Evolutionary conservation across 2,797 vertebrate genomes (phyloP).

Genomic region (Syngnathus rostellatus): DNA sequence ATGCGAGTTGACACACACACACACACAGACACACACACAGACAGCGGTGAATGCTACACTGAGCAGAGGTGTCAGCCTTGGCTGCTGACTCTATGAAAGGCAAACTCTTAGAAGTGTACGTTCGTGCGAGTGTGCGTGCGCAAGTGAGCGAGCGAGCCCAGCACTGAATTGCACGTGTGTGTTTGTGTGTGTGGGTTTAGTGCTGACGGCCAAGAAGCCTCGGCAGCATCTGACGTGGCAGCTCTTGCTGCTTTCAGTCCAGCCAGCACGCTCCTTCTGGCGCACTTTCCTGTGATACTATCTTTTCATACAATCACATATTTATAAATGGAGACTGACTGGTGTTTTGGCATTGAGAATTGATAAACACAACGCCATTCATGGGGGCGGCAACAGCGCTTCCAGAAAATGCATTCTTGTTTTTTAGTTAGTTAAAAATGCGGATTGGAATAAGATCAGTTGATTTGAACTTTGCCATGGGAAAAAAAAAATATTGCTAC

Average conservation of each 20-base stretch:
- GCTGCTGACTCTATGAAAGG: conserved; percentile 43
- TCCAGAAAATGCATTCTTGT: conserved; percentile 15
- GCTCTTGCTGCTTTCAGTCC: conserved; percentile 56
- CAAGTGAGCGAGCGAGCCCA: conserved; percentile 16
- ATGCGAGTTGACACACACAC: conserved; percentile 48
- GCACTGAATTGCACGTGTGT: conserved; percentile 14
- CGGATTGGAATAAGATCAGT: not conserved
- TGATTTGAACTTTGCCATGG: not conserved
- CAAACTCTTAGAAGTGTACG: conserved; percentile 30
- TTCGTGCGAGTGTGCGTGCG: conserved; percentile 16
- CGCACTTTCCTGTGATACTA: conserved; percentile 57
- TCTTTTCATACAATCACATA: conserved; percentile 57
- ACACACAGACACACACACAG: conserved; percentile 39
- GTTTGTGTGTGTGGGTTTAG: conserved; percentile 29
- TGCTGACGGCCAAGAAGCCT: conserved; percentile 63
- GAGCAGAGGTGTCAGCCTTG: conserved; percentile 49
- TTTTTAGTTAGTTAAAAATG: not conserved
- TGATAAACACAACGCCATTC: conserved; percentile 27
- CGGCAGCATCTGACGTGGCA: conserved; percentile 68
- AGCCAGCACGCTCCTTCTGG: conserved; percentile 60
- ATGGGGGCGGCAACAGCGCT: conserved; percentile 19
- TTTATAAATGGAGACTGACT: conserved; percentile 55
- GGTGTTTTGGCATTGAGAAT: conserved; percentile 34
- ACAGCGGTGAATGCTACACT: conserved; percentile 41
- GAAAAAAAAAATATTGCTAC: not conserved